phyloP scores from a whole-genome alignment of 2,113 vertebrate genomes.

The Amblyopsis rosae region DNA sequence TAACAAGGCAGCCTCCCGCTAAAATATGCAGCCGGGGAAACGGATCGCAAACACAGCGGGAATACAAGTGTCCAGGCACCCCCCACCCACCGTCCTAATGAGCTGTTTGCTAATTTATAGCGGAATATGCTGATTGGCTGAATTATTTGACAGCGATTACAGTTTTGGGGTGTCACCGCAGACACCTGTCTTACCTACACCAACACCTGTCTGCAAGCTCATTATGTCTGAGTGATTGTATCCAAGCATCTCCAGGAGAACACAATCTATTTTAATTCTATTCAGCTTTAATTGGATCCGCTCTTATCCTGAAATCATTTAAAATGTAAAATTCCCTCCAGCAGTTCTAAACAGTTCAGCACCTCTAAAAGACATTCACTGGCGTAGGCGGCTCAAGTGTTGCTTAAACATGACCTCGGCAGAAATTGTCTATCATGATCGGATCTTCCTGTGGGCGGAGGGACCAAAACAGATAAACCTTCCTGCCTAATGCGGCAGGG shows the following conservation, averaged over 20 bases:
- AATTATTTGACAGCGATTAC: neutral
- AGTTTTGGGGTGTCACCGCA: neutral
- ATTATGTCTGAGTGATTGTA: neutral
- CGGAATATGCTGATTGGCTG: conserved; percentile 6
- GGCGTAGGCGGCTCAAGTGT: neutral
- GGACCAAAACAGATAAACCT: neutral
- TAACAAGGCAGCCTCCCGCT: conserved; percentile 5
- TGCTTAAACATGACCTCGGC: neutral
- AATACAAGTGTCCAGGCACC: neutral
- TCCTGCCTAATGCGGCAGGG: neutral
- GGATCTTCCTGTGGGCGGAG: neutral
- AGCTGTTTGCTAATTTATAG: conserved; percentile 13
- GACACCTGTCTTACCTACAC: neutral
- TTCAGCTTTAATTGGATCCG: too few relatives aligned
- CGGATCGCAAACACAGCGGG: neutral
- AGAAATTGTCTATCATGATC: neutral
- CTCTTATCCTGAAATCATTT: too few relatives aligned
- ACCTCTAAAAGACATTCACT: neutral
- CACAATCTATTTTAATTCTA: too few relatives aligned
- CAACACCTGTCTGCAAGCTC: conserved; percentile 4
- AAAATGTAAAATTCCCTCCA: too few relatives aligned
- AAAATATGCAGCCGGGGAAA: neutral
- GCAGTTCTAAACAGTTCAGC: too few relatives aligned
- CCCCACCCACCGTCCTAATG: neutral
- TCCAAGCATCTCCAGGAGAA: too few relatives aligned